Evolutionary conservation across 2,113 vertebrate genomes (phyloP), one percentile per base, ranked within the genome.

Genomic region (Otis tarda): DNA sequence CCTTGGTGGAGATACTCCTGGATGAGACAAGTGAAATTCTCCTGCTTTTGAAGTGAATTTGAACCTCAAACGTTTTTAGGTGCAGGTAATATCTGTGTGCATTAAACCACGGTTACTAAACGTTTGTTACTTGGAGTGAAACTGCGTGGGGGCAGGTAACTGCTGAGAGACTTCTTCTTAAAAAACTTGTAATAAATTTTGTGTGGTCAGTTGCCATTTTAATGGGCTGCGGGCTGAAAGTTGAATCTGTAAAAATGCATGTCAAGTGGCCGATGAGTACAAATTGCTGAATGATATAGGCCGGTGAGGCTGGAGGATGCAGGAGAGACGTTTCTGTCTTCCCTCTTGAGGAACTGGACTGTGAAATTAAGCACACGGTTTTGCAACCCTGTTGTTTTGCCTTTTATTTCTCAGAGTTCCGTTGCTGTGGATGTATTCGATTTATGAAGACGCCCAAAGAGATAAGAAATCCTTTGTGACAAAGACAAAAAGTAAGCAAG

Each of bases 351-450:
- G 91, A 96, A 41, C 56, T 80, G 87, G 73, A 84, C 68, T 89
- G 88, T 95, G 94, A 95, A 96, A 96, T 96, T 89, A 69, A 84
- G 75, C 63, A 52, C 53, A 2, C 4, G 47, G 67, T 22, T 91
- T 60, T 94, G 53, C 80, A 96, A 25, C 57, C 82, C 49, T 67
- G 53, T 64, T 47, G 57, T 53, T 75, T 84, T 87, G 55, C 47
- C 45, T 88, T 74, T 89, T 24, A 20, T 28, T 68, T 84, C 47
- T 67, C 53, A 59, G 64, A 88, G 81, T 35, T 96, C 63, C 55
- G 22, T 56, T 77, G 74, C 68, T 47, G 41, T 1, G 1, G 55
- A 73, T 41, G 10, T 33, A 4, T 21, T 91, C 15, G 11, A 35
- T 64, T 92, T 82, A 65, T 77, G 37, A 75, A 86, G 57, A 59